These are phyloP conservation scores for Desoria tigrina DNA, from an alignment of 2,888 invertebrate species.

Conservation along the genomic window DNA sequence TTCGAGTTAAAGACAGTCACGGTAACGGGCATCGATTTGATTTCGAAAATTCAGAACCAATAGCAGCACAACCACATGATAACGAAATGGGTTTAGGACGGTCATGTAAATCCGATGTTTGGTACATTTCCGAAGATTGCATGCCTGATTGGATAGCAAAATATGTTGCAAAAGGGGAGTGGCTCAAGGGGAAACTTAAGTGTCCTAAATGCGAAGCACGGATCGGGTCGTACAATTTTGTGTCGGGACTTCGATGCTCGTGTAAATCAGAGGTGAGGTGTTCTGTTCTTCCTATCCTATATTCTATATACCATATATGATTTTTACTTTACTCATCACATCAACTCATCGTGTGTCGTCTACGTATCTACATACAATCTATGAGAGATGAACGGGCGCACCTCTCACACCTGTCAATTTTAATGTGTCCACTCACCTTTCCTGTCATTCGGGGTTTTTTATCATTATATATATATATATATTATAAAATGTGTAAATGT, in stretches of 20 bases:
- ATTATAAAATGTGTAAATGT: too few relatives aligned
- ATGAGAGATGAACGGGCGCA: too few relatives aligned
- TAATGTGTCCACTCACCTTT: too few relatives aligned
- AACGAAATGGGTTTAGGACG: neutral
- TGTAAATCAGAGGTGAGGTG: constrained; percentile 59
- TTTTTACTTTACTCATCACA: too few relatives aligned
- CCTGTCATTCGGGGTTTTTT: too few relatives aligned
- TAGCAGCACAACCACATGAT: neutral
- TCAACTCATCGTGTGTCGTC: too few relatives aligned
- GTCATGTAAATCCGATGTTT: constrained; percentile 49
- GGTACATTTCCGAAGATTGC: constrained; percentile 64
- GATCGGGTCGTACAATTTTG: constrained; percentile 69
- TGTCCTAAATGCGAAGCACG: constrained; percentile 65
- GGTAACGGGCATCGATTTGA: constrained; percentile 44
- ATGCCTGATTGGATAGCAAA: constrained; percentile 64
- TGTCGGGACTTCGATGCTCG: constrained; percentile 66
- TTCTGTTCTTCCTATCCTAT: too few relatives aligned
- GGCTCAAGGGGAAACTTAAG: constrained; percentile 69
- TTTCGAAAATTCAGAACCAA: constrained; percentile 27
- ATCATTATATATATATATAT: too few relatives aligned
- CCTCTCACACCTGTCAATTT: too few relatives aligned
- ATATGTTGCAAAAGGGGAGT: constrained; percentile 63
- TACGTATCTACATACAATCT: too few relatives aligned
- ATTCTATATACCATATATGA: too few relatives aligned
- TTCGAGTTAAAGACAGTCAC: constrained; percentile 43